phyloP scores from a whole-genome alignment of 2,888 invertebrate genomes.

The Lepidocyrtinus sp. region DNA sequence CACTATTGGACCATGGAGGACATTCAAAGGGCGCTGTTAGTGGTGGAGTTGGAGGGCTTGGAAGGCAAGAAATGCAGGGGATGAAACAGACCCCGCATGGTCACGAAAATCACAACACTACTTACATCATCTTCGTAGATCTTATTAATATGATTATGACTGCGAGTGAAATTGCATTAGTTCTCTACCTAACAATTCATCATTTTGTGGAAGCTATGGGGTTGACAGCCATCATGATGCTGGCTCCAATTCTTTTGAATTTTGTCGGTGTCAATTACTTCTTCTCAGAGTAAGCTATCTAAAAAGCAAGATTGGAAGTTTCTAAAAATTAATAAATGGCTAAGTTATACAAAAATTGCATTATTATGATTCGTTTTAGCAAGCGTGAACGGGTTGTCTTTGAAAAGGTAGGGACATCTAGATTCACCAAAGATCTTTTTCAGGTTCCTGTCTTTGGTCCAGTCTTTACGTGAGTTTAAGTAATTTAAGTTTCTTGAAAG shows the following conservation, averaged over 20 bases:
- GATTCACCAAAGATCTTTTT: conserved; percentile 65
- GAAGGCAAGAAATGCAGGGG: neutral
- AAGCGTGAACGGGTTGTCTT: conserved; percentile 60
- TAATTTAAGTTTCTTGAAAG: too few relatives aligned
- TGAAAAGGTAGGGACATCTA: conserved; percentile 55
- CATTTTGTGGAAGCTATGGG: conserved; percentile 58
- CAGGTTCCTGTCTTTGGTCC: conserved; percentile 68
- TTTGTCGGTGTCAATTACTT: conserved; percentile 69
- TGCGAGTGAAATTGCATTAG: conserved; percentile 63
- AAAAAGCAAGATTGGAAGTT: neutral
- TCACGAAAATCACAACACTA: conserved; percentile 23
- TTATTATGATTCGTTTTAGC: conserved; percentile 39
- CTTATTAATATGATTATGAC: conserved; percentile 60
- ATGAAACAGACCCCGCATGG: neutral
- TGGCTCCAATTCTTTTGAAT: conserved; percentile 65
- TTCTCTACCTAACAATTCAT: conserved; percentile 57
- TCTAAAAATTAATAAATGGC: neutral
- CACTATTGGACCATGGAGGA: neutral
- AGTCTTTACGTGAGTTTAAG: conserved; percentile 63
- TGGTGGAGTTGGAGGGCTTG: too few relatives aligned
- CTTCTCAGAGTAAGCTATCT: conserved; percentile 64
- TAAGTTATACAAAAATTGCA: neutral
- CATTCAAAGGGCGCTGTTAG: too few relatives aligned
- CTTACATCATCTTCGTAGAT: conserved; percentile 58
- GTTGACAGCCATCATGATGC: conserved; percentile 66